Percentiles rank a stretch among this genome's conserved stretches.
Evolutionary conservation across 1,140 invertebrate species (phyloP).

Genomic region (Microplitis mediator): DNA sequence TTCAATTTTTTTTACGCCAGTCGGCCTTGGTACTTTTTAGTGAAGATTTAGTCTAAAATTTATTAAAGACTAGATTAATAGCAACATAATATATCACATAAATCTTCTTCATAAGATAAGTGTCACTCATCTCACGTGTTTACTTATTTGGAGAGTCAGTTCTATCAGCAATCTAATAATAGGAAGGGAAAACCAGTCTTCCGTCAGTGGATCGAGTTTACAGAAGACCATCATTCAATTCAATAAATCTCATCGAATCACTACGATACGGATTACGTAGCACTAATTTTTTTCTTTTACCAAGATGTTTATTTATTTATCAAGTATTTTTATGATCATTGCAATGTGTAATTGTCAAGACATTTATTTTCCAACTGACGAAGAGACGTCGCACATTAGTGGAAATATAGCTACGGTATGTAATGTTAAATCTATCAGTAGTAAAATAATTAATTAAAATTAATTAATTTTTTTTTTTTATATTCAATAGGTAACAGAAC

Average conservation of each 20-base stretch:
- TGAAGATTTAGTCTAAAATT: background rate
- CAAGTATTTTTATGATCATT: background rate
- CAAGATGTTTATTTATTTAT: background rate
- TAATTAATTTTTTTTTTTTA: background rate
- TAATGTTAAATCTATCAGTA: slow-evolving; percentile 5
- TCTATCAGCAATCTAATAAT: background rate
- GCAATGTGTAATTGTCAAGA: slow-evolving; percentile 34
- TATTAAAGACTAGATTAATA: background rate
- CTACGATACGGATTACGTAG: background rate
- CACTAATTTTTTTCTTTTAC: background rate
- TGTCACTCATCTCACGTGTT: background rate
- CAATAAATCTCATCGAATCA: background rate
- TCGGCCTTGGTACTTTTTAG: background rate
- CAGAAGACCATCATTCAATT: background rate
- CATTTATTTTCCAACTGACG: slow-evolving; percentile 40
- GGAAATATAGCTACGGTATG: slow-evolving; percentile 36
- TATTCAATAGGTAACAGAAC: slow-evolving; percentile 7
- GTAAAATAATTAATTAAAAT: background rate
- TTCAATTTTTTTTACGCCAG: background rate
- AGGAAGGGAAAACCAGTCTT: slow-evolving; percentile 2
- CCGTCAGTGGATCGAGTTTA: background rate
- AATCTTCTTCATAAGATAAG: background rate
- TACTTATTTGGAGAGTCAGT: background rate
- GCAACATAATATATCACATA: background rate
- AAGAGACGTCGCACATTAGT: slow-evolving; percentile 34